Conservation (phyloP, 2,888 invertebrate genomes). For the Eledona agricola region DNA sequence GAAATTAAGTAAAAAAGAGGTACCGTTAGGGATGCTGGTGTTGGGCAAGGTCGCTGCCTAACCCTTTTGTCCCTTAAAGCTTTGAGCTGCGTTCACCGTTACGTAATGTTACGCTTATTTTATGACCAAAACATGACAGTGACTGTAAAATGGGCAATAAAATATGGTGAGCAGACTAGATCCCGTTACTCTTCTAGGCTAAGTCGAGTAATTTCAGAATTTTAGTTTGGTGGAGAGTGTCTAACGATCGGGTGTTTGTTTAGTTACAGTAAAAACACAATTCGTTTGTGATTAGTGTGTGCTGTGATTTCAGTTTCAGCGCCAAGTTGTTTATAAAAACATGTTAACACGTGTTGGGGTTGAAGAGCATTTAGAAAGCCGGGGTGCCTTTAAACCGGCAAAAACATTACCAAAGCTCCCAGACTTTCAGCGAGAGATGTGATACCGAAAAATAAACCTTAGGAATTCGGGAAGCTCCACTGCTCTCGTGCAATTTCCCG, state of each 20-base stretch:
- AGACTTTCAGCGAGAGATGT: conserved; percentile 33
- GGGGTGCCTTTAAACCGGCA: conserved; percentile 40
- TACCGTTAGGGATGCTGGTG: conserved; percentile 47
- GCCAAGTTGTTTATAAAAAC: conserved; percentile 41
- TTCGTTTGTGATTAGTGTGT: too few relatives aligned
- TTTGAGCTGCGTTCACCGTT: conserved; percentile 51
- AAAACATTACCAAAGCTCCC: conserved; percentile 41
- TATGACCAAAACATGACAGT: conserved; percentile 60
- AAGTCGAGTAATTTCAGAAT: conserved; percentile 30
- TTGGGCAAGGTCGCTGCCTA: conserved; percentile 51
- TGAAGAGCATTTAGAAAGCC: conserved; percentile 40
- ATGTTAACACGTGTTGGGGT: conserved; percentile 42
- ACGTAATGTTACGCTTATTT: conserved; percentile 59
- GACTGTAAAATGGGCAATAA: conserved; percentile 58
- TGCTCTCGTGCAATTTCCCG: conserved; percentile 38
- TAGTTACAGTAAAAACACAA: too few relatives aligned
- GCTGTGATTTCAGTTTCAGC: conserved; percentile 17
- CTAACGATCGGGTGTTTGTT: conserved; percentile 15
- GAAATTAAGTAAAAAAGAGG: conserved; percentile 49
- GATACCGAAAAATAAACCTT: conserved; percentile 42
- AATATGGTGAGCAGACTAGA: conserved; percentile 54
- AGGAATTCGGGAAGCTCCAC: conserved; percentile 33
- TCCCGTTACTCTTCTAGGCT: conserved; percentile 55
- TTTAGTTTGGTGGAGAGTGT: conserved; percentile 26
- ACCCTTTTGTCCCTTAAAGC: conserved; percentile 48